Percentiles rank a stretch among this genome's conserved stretches.
Conservation (phyloP, 2,888 invertebrate species). For the Tipula unca region DNA sequence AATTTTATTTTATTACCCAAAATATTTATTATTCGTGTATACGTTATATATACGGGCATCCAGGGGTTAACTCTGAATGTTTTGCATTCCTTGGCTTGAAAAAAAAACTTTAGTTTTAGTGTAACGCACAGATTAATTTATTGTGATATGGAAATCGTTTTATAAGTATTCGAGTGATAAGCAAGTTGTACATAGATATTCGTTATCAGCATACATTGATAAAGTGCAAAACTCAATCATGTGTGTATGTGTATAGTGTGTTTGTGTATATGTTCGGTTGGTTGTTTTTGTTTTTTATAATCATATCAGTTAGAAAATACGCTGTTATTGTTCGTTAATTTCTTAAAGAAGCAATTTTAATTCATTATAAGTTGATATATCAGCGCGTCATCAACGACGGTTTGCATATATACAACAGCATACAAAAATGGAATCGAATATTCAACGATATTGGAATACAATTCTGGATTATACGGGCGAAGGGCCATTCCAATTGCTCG, state of each 20-base stretch:
- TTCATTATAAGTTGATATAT: not conserved
- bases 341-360: not conserved
- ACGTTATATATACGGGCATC: not conserved
- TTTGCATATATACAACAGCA: not conserved
- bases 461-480: not conserved
- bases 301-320: not conserved
- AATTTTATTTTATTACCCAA: not conserved
- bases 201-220: not conserved
- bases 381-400: not conserved
- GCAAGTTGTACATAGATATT: not conserved
- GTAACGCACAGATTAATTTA: not conserved
- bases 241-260: not conserved
- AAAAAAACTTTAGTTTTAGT: not conserved
- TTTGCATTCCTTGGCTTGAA: not conserved
- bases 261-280: not conserved
- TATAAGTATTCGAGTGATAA: not conserved
- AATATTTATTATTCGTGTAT: not conserved
- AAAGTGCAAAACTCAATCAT: not conserved
- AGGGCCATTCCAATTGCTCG: not conserved
- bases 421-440: not conserved
- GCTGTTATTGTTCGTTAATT: not conserved
- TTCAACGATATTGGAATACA: not conserved
- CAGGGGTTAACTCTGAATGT: not conserved
- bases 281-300: not conserved
- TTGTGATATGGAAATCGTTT: not conserved